These are phyloP conservation scores for Eonycteris spelaea DNA, from an alignment of 2,113 vertebrate genomes.

Conservation along the genomic window DNA sequence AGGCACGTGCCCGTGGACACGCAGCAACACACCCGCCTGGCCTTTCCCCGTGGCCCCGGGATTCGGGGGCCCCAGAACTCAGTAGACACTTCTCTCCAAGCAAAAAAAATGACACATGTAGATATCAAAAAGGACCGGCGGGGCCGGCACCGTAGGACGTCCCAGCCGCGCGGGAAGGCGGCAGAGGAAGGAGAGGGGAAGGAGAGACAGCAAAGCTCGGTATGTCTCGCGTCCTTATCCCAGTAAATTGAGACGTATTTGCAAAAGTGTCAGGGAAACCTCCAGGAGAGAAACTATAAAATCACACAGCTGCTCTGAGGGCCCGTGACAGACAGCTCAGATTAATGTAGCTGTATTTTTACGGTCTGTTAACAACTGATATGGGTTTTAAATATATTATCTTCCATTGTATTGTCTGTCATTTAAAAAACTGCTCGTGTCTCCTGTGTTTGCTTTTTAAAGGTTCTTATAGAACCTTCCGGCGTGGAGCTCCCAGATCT, in stretches of 20 bases:
- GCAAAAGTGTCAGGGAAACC: constrained; percentile 78
- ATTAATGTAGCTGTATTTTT: constrained; percentile 84
- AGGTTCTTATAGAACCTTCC: constrained; percentile 79
- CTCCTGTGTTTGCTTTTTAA: constrained; percentile 83
- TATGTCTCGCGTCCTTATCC: constrained; percentile 80
- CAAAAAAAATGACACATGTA: too few species aligned
- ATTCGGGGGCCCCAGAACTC: not conserved
- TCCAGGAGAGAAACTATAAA: constrained; percentile 80
- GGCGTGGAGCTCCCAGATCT: constrained; percentile 57
- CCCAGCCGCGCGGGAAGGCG: not conserved
- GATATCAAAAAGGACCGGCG: not conserved
- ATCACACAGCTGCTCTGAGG: constrained; percentile 79
- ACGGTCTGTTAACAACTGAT: constrained; percentile 87
- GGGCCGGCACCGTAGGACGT: fast-evolving
- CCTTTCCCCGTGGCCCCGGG: not conserved
- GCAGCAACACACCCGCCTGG: not conserved
- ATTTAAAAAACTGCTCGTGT: constrained; percentile 80
- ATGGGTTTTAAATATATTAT: constrained; percentile 87
- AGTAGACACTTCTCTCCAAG: not conserved
- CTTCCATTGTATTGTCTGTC: constrained; percentile 84
- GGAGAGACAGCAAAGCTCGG: not conserved
- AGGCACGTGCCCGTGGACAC: not conserved
- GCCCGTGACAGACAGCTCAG: constrained; percentile 82
- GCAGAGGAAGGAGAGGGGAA: not conserved
- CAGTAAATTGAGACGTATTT: constrained; percentile 86